These are phyloP conservation scores for Amphiprion clarkii DNA, from an alignment of 2,797 vertebrate genomes.

Conservation along the genomic window DNA sequence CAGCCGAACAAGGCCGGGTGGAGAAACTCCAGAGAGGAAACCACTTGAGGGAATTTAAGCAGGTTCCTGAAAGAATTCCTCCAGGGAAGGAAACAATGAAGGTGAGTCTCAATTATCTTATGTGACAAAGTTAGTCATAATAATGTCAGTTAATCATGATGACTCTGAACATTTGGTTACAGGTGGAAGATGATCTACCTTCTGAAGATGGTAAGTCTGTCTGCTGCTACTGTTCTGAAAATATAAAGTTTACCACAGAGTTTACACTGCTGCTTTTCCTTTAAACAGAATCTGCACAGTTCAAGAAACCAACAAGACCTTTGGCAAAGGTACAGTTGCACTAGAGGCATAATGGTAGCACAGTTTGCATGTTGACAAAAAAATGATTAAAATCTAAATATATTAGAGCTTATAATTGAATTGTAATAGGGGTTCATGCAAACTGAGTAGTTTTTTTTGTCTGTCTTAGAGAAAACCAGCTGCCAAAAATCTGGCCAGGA, in stretches of 20 bases:
- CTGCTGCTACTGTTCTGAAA: neutral
- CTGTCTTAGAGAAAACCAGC: constrained; percentile 61
- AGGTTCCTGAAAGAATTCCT: constrained; percentile 7
- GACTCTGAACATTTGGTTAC: constrained; percentile 26
- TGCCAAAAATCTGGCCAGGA: constrained; percentile 55
- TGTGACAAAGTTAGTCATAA: no score
- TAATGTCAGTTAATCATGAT: neutral
- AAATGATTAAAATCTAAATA: neutral
- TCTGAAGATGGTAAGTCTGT: constrained; percentile 82
- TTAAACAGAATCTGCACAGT: constrained; percentile 84
- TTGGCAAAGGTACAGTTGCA: constrained; percentile 73
- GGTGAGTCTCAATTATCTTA: constrained; percentile 23
- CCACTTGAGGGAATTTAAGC: constrained; percentile 57
- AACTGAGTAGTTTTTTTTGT: constrained; percentile 18
- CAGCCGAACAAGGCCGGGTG: constrained; percentile 75
- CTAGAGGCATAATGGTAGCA: neutral
- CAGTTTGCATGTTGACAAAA: neutral
- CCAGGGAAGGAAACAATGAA: neutral
- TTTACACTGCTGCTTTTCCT: constrained; percentile 14
- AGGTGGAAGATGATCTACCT: constrained; percentile 65
- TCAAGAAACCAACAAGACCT: constrained; percentile 79
- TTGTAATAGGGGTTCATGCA: neutral
- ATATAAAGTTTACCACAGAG: neutral
- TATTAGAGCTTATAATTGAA: neutral
- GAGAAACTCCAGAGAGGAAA: constrained; percentile 75